Evolutionary conservation across 2,113 vertebrate species (phyloP).

Genomic region (Orcinus orca): DNA sequence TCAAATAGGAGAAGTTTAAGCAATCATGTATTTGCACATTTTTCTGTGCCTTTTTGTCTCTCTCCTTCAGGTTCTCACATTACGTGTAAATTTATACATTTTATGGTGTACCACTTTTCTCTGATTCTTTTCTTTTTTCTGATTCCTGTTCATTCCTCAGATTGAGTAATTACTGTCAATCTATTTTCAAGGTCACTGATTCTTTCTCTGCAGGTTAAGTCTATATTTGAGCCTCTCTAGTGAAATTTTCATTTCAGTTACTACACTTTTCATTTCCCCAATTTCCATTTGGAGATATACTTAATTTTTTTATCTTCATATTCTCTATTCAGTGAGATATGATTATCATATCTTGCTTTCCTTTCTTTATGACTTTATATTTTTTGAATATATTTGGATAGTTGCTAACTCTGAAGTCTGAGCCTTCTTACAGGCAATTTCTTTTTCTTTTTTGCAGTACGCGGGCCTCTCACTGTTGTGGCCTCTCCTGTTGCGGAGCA

Average conservation of each 20-base stretch:
- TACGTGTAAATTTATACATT: neutral
- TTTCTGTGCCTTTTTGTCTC: neutral
- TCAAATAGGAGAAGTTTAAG: neutral
- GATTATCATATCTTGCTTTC: neutral
- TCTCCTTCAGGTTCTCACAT: neutral
- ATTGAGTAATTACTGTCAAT: neutral
- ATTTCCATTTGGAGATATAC: neutral
- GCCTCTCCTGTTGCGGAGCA: no score
- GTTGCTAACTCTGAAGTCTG: neutral
- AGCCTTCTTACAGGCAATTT: neutral
- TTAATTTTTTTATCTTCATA: neutral
- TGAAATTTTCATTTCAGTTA: neutral
- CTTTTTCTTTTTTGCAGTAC: no score
- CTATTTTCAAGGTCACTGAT: neutral
- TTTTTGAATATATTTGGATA: neutral
- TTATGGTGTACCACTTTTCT: neutral
- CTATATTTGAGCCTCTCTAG: neutral
- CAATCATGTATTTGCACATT: neutral
- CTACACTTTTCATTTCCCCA: neutral
- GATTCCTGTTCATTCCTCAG: neutral
- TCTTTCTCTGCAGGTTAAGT: neutral
- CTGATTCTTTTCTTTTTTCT: neutral
- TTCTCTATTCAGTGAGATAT: neutral
- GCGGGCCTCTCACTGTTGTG: no score
- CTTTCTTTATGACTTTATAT: neutral